These are phyloP conservation scores for Prorops nasuta DNA, from an alignment of 1,140 invertebrate species.

Conservation along the genomic window DNA sequence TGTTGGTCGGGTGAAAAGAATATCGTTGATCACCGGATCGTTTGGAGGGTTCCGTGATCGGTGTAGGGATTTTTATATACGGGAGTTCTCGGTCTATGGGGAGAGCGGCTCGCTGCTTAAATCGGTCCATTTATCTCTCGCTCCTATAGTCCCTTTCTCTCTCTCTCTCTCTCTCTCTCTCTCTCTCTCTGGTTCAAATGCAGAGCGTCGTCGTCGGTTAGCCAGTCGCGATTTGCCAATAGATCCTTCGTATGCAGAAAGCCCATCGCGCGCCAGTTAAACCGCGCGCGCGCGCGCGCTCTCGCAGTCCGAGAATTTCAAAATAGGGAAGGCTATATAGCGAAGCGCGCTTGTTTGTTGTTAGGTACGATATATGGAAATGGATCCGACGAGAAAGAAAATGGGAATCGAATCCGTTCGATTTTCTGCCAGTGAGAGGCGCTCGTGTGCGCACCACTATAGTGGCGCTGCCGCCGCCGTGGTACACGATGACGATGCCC, in stretches of 20 bases:
- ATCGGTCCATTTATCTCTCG: too few species aligned
- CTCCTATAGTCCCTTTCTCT: conserved; percentile 4
- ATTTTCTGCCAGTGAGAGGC: conserved; percentile 26
- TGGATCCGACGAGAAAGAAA: conserved; percentile 15
- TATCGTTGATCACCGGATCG: too few species aligned
- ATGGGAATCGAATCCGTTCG: conserved; percentile 22
- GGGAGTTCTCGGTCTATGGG: too few species aligned
- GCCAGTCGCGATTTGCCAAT: conserved; percentile 27
- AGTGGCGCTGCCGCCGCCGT: too few species aligned
- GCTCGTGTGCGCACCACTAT: too few species aligned
- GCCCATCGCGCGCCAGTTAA: conserved; percentile 18
- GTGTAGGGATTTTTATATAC: too few species aligned
- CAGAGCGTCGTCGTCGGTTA: too few species aligned
- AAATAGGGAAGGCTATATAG: conserved; percentile 25
- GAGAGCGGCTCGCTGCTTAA: too few species aligned
- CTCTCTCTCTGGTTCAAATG: too few species aligned
- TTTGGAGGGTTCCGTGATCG: too few species aligned
- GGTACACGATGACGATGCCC: conserved; percentile 24
- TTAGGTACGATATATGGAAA: conserved; percentile 19
- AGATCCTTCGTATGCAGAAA: conserved; percentile 35
- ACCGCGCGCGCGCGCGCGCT: conserved; percentile 4
- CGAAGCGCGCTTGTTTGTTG: conserved; percentile 11
- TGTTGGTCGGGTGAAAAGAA: too few species aligned
- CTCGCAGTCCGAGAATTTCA: conserved; percentile 17
- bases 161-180: conserved; percentile 2